A percentile compares a stretch with the other conserved stretches of the same genome.
phyloP scores from a whole-genome alignment of 2,888 invertebrate genomes.

The Hydrotaea diabolus region DNA sequence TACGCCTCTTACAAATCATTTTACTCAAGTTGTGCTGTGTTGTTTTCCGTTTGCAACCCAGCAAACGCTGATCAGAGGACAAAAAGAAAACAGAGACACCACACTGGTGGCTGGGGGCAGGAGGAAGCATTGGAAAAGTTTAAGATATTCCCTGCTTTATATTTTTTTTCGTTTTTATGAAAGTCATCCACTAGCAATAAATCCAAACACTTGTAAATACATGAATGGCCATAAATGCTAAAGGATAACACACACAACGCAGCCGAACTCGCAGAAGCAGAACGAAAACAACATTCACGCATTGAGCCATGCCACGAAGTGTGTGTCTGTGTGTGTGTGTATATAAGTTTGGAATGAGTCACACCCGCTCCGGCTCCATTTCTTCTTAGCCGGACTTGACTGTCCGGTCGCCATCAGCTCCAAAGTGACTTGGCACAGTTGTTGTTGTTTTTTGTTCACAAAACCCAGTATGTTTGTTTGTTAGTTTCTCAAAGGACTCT shows the following conservation, averaged over 20 bases:
- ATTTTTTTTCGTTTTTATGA: background rate
- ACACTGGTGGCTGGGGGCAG: background rate
- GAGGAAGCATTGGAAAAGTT: slow-evolving; percentile 1
- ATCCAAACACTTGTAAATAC: slow-evolving; percentile 42
- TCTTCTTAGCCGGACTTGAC: background rate
- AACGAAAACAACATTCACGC: background rate
- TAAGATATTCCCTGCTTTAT: slow-evolving; percentile 13
- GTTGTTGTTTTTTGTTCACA: slow-evolving; percentile 25
- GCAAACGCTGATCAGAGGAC: background rate
- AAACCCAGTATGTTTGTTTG: background rate
- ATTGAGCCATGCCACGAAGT: background rate
- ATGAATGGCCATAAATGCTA: slow-evolving; percentile 34
- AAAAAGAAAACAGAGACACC: background rate
- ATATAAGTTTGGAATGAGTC: background rate
- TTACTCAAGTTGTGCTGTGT: slow-evolving; percentile 7
- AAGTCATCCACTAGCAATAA: slow-evolving; percentile 37
- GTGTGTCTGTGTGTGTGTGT: background rate
- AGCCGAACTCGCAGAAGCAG: too few relatives aligned
- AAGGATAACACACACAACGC: background rate
- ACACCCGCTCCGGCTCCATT: background rate
- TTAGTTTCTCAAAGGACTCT: slow-evolving; percentile 22
- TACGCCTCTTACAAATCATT: slow-evolving; percentile 39
- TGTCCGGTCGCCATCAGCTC: background rate
- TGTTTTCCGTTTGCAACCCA: slow-evolving; percentile 8
- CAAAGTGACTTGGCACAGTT: slow-evolving; percentile 40